Conservation (phyloP, 1,140 invertebrate species). For the Drosophila watanabei region DNA sequence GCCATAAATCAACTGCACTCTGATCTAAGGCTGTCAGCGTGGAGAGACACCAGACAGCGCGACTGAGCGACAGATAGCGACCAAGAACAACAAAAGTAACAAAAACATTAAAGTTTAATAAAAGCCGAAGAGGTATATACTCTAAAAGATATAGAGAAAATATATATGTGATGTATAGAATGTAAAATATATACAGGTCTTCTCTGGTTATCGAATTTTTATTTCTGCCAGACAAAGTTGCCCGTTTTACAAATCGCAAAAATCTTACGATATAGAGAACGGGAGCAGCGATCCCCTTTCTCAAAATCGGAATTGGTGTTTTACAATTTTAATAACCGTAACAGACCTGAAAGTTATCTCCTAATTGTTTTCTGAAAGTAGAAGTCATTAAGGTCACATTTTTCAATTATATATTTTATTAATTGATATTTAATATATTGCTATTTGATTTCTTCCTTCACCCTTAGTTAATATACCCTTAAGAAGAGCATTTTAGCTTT, state of each 20-base stretch:
- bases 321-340: no score
- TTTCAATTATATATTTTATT: background rate
- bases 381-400: no score
- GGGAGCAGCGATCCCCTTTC: no score
- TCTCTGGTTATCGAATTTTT: no score
- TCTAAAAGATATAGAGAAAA: background rate
- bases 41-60: slow-evolving; percentile 34
- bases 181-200: background rate
- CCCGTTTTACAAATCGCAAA: no score
- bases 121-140: slow-evolving; percentile 15
- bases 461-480: background rate
- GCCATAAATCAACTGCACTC: slow-evolving; percentile 82
- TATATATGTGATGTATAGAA: background rate
- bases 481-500: slow-evolving; percentile 2
- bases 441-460: no score
- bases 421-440: background rate
- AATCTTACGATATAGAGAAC: no score
- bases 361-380: no score
- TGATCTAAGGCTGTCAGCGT: slow-evolving; percentile 77
- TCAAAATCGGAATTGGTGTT: no score
- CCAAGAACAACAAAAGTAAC: slow-evolving; percentile 29
- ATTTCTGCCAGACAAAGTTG: no score
- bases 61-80: slow-evolving; percentile 49
- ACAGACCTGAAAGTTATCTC: no score
- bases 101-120: background rate